These are phyloP conservation scores for Schizotus pectinicornis DNA, from an alignment of 2,888 invertebrate genomes.

Conservation along the genomic window DNA sequence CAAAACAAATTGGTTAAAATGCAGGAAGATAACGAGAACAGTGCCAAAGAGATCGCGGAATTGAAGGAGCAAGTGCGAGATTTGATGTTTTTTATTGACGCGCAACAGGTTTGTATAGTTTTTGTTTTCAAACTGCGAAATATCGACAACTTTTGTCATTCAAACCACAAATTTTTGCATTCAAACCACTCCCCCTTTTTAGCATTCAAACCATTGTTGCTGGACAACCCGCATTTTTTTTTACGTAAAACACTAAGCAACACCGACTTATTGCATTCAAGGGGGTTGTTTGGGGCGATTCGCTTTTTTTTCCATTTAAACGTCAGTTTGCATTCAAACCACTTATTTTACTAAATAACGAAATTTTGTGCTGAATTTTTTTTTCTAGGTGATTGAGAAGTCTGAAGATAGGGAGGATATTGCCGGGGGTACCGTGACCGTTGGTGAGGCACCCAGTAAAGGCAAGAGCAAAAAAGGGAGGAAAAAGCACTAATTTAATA, in stretches of 20 bases:
- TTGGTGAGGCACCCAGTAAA: conserved; percentile 56
- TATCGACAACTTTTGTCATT: no score
- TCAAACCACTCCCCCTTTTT: neutral
- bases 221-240: no score
- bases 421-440: conserved; percentile 67
- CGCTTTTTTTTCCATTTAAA: no score
- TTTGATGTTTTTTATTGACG: conserved; percentile 96
- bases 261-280: no score
- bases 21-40: conserved; percentile 61
- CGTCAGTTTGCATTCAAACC: neutral
- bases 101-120: conserved; percentile 63
- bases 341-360: no score
- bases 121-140: neutral
- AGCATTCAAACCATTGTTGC: no score
- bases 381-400: conserved; percentile 58
- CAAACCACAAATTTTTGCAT: neutral
- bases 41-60: conserved; percentile 75
- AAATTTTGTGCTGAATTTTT: neutral
- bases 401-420: conserved; percentile 66
- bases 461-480: conserved; percentile 41
- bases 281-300: no score
- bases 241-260: no score
- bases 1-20: conserved; percentile 66
- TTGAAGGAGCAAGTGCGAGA: conserved; percentile 93
- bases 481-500: conserved; percentile 31